phyloP scores from a whole-genome alignment of 2,113 vertebrate genomes.

The Neolamprologus hecqui region DNA sequence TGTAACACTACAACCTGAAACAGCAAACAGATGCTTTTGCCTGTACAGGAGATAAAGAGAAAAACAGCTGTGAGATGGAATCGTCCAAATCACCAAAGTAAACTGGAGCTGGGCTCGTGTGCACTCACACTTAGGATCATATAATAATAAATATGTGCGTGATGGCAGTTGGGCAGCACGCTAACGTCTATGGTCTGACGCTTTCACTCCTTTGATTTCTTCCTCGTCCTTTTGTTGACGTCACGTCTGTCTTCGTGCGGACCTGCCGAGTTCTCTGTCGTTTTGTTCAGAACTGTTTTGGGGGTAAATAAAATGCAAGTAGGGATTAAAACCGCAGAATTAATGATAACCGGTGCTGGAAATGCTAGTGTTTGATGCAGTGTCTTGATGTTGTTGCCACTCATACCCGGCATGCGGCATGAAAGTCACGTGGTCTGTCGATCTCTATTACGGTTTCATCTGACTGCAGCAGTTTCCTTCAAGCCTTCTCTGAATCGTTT shows the following conservation, averaged over 20 bases:
- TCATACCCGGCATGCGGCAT: fast-evolving
- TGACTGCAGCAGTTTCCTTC: neutral
- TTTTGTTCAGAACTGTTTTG: fast-evolving
- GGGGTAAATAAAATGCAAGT: no score
- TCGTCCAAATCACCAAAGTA: no score
- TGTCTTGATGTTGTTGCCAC: no score
- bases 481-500: neutral
- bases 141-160: no score
- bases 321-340: no score
- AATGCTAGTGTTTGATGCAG: fast-evolving
- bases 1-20: no score
- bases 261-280: no score
- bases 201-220: no score
- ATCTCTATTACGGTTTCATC: neutral
- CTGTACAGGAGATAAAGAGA: no score
- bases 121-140: fast-evolving
- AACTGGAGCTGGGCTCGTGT: fast-evolving
- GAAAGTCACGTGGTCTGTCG: fast-evolving
- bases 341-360: no score
- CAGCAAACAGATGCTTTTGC: fast-evolving
- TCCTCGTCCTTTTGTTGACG: no score
- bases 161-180: fast-evolving
- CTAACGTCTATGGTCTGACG: fast-evolving
- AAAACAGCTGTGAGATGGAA: no score
- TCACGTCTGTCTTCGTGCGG: fast-evolving